Base-by-base conservation (phyloP, 2,888 invertebrate genomes). In the Aethes cnicana region DNA sequence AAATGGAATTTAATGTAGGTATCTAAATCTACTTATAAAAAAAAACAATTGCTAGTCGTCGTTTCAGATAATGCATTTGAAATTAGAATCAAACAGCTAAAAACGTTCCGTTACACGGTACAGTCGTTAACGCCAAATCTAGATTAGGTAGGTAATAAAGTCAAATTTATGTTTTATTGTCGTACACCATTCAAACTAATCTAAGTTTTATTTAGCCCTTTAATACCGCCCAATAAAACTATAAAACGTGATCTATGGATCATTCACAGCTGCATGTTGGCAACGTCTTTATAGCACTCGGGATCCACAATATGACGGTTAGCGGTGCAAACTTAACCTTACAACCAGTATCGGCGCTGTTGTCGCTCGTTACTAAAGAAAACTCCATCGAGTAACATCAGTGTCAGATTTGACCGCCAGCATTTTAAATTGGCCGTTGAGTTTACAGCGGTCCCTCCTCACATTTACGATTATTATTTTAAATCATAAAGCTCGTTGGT, bases 171-270 rank as follows among this genome's bases (percentile, higher is more conserved):
- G n/a, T 32, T 32, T 32, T 14, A 32, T 3, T 32, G 17, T 16
- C 16, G 16, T 28, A 6, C 28, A 11, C 2, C 2, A 28, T 1
- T 9, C 26, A 28, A 28, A 6, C 11, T 28, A 26, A 28, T 11
- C 9, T 28, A 28, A 9, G 9, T 11, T 52, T 39, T 12, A 44
- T 62, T 49, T 47, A 44, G 23, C 61, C 53, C 54, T 56, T 55
- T 12, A 58, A 44, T 53, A 56, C 54, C 37, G 50, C 39, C 54
- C 61, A 64, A 65, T 74, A 68, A 66, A 72, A 56, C 54, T 25
- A 74, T 75, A 70, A 69, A 70, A 49, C 49, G 50, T 73, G 72
- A 77, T 76, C 68, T 65, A 78, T 75, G 63, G 72, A 72, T 68
- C 70, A 64, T 69, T 71, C 65, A 61, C 60, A 57, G 55, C 53